phyloP scores from a whole-genome alignment of 2,888 invertebrate genomes.

The Dolomedes plantarius region DNA sequence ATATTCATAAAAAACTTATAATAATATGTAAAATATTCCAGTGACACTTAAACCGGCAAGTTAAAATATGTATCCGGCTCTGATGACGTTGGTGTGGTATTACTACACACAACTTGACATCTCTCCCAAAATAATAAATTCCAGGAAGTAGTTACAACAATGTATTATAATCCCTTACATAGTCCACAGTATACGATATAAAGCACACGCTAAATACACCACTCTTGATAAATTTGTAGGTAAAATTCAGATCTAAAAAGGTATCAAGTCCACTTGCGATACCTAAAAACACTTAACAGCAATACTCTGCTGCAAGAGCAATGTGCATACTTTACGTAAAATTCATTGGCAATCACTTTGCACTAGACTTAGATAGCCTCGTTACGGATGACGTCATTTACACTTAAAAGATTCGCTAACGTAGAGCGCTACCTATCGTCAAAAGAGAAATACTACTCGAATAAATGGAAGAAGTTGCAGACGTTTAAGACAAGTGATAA shows the following conservation, averaged over 20 bases:
- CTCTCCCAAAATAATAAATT: conserved; percentile 31
- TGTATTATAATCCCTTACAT: conserved; percentile 34
- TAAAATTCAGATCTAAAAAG: conserved; percentile 34
- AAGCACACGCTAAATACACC: conserved; percentile 11
- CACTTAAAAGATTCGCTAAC: conserved; percentile 14
- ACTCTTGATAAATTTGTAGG: background rate
- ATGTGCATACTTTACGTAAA: conserved; percentile 64
- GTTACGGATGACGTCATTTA: conserved; percentile 13
- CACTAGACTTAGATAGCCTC: conserved; percentile 43
- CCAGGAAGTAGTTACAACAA: background rate
- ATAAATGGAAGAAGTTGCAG: background rate
- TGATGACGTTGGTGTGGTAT: conserved; percentile 55
- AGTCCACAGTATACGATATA: conserved; percentile 36
- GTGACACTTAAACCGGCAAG: background rate
- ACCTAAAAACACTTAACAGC: conserved; percentile 35
- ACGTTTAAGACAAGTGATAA: too few relatives aligned
- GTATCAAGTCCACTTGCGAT: conserved; percentile 24
- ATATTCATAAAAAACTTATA: background rate
- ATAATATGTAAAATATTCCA: conserved; percentile 13
- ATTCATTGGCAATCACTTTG: conserved; percentile 54
- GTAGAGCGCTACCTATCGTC: conserved; percentile 44
- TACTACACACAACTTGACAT: conserved; percentile 46
- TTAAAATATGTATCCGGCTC: conserved; percentile 36
- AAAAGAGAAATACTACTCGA: too few relatives aligned
- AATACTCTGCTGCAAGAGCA: conserved; percentile 37